Base-by-base conservation (phyloP, 2,113 vertebrate genomes). In the Channa maculata region DNA sequence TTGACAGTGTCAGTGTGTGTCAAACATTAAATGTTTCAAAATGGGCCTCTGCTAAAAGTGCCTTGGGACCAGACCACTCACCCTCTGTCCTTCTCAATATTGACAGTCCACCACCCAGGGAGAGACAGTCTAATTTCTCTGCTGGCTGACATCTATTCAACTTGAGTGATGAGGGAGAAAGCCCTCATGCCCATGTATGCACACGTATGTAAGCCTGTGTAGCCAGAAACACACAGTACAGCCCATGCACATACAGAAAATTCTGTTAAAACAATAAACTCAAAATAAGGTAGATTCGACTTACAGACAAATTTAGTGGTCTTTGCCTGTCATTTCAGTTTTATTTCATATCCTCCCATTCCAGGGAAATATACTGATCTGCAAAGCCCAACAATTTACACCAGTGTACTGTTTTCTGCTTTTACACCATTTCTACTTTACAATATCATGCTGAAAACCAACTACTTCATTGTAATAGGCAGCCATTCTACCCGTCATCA, bases 61-160 rank as follows among this genome's bases (percentile, higher is more conserved):
- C 69, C 89, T 84, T 87, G 89, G 90, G 92, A 92, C 75, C 78
- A 60, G 75, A 88, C 64, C 77, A 54, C 80, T 89, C 93, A 89
- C 79, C 80, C 81, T 91, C 76, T 89, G 77, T 75, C 85, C 62
- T 75, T 80, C 83, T 86, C 87, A 0, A 2, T 43, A 61, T 70
- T 93, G 91, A 91, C 91, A 89, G 92, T 83, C 80, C 87, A 89
- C 84, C 75, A 78, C 36, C 75, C 75, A 82, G 75, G 79, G 85
- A 83, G 86, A 88, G 90, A 88, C 89, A 88, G 89, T 71, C 84
- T 90, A 91, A 94, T 93, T 95, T 94, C 92, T 92, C 90, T 86
- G 88, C 81, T 85, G 89, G 86, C 87, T 89, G 86, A 78, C 82
- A 73, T 86, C 90, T 80, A 85, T 89, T 94, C 88, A 82, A 78